Percentiles rank a stretch among this genome's conserved stretches.
Evolutionary conservation across 2,797 vertebrate genomes (phyloP).

Genomic region (Poecilia gillii): DNA sequence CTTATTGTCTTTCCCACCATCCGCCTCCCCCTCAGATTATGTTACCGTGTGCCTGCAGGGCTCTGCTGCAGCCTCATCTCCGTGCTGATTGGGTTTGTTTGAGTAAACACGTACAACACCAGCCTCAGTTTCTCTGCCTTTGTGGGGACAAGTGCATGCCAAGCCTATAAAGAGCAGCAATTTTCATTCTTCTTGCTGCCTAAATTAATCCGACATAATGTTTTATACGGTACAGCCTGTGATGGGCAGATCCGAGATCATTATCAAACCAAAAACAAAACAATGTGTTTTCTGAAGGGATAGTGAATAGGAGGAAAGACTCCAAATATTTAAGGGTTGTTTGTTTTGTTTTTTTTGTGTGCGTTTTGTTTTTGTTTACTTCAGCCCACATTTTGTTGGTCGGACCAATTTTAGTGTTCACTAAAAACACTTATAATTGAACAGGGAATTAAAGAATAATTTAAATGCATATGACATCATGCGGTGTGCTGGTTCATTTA

Average conservation of each 20-base stretch:
- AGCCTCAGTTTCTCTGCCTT: slow-evolving; percentile 3
- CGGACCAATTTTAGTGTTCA: background rate
- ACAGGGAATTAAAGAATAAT: background rate
- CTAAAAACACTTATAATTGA: background rate
- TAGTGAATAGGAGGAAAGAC: background rate
- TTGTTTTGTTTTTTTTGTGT: background rate
- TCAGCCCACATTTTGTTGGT: background rate
- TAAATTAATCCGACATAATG: background rate
- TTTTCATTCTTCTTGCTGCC: background rate
- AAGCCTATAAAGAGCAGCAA: background rate
- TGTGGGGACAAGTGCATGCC: slow-evolving; percentile 7
- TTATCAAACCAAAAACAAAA: background rate
- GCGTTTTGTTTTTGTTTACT: background rate
- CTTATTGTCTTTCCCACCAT: slow-evolving; percentile 57
- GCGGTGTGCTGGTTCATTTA: background rate
- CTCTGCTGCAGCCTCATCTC: slow-evolving; percentile 60
- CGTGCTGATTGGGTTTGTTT: slow-evolving; percentile 65
- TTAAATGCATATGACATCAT: background rate
- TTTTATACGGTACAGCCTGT: background rate
- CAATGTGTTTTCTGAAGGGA: background rate
- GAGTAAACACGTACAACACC: slow-evolving; percentile 47
- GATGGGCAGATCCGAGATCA: background rate
- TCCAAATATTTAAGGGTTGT: background rate
- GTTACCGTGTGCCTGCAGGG: slow-evolving; percentile 66
- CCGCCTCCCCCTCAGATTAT: slow-evolving; percentile 51